phyloP scores from a whole-genome alignment of 2,888 invertebrate genomes.

The Aricia artaxerxes region DNA sequence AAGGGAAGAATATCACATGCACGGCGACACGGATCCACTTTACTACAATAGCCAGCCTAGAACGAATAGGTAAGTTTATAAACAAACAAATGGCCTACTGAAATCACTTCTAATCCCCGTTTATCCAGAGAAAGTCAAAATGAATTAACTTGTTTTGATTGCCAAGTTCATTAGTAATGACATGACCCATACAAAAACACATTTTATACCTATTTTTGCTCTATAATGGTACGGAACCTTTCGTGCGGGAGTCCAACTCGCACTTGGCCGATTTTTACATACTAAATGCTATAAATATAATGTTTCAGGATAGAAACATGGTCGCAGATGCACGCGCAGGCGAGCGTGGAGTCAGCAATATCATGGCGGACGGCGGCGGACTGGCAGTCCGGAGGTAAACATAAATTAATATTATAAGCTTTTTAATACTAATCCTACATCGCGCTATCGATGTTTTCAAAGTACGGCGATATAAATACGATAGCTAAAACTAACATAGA shows the following conservation, averaged over 20 bases:
- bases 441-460: too few relatives aligned
- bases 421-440: background rate
- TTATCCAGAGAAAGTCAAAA: too few relatives aligned
- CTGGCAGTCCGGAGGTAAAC: slow-evolving; percentile 71
- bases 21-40: slow-evolving; percentile 83
- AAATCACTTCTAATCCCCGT: too few relatives aligned
- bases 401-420: background rate
- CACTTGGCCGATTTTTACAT: too few relatives aligned
- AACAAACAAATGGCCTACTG: background rate
- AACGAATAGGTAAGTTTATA: slow-evolving; percentile 80
- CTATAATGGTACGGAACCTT: too few relatives aligned
- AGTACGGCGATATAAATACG: too few relatives aligned
- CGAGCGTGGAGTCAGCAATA: slow-evolving; percentile 72
- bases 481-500: too few relatives aligned
- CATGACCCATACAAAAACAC: too few relatives aligned
- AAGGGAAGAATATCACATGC: slow-evolving; percentile 85
- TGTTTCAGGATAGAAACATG: slow-evolving; percentile 71
- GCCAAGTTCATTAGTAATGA: too few relatives aligned
- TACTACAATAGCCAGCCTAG: slow-evolving; percentile 94
- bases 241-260: too few relatives aligned
- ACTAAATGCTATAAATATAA: background rate
- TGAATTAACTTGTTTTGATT: too few relatives aligned
- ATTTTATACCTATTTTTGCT: too few relatives aligned
- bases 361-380: slow-evolving; percentile 76
- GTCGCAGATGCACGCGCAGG: slow-evolving; percentile 73